Conservation (phyloP, 2,797 vertebrate genomes). For the Gallirallus australis region DNA sequence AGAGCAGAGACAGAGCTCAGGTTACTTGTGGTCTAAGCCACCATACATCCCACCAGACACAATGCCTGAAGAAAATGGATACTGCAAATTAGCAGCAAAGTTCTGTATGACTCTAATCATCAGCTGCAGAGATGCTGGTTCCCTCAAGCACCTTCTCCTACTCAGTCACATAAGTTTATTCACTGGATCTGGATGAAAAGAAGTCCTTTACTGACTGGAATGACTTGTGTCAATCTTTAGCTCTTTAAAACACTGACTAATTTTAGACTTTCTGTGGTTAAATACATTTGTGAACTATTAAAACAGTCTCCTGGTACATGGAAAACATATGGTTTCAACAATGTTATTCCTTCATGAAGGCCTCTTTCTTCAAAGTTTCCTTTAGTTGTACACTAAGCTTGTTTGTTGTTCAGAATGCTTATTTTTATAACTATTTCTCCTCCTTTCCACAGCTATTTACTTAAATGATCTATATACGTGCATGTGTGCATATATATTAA, state of each 20-base stretch:
- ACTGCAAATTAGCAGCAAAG: not conserved
- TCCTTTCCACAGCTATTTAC: slow-evolving; percentile 54
- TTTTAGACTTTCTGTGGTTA: slow-evolving; percentile 75
- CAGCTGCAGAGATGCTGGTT: not conserved
- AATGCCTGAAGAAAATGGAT: not conserved
- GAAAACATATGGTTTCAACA: slow-evolving; percentile 75
- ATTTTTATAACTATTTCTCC: slow-evolving; percentile 50
- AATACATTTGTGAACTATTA: slow-evolving; percentile 75
- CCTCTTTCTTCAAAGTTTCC: slow-evolving; percentile 55
- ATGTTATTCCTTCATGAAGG: slow-evolving; percentile 57
- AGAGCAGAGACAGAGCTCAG: not conserved
- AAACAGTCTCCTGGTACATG: slow-evolving; percentile 33
- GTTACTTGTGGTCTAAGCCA: not conserved
- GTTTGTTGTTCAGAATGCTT: slow-evolving; percentile 39
- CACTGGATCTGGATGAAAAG: slow-evolving; percentile 65
- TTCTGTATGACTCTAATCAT: not conserved
- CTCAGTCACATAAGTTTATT: slow-evolving; percentile 39
- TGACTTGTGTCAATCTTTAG: slow-evolving; percentile 67
- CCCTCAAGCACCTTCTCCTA: not conserved
- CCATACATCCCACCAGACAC: not conserved
- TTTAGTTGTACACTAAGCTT: slow-evolving; percentile 40
- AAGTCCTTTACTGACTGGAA: slow-evolving; percentile 54
- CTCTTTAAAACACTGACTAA: slow-evolving; percentile 63
- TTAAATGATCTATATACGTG: not conserved
- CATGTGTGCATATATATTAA: not conserved